phyloP scores from a whole-genome alignment of 2,888 invertebrate genomes.

The Chymomyza procnemis region DNA sequence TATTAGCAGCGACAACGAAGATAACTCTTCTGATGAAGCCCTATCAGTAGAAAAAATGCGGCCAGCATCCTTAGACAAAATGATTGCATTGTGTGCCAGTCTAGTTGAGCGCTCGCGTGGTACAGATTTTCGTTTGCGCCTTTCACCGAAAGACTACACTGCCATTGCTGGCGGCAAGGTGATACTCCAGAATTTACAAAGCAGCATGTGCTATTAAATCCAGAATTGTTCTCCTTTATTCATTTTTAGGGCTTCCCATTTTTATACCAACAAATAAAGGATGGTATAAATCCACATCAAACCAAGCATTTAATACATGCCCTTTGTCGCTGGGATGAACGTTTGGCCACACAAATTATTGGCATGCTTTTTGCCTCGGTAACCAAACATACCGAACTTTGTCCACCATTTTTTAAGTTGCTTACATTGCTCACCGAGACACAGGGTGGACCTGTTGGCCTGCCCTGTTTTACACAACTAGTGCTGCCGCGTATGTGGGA shows the following conservation, averaged over 20 bases:
- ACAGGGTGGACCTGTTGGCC: conserved; percentile 84
- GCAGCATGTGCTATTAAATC: conserved; percentile 20
- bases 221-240: conserved; percentile 13
- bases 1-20: conserved; percentile 79
- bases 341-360: conserved; percentile 91
- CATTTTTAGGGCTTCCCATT: conserved; percentile 90
- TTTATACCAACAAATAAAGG: conserved; percentile 95
- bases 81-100: conserved; percentile 93
- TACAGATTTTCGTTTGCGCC: conserved; percentile 85
- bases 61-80: conserved; percentile 95
- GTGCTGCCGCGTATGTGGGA: conserved; percentile 94
- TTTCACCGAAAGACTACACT: conserved; percentile 88
- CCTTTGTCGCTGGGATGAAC: conserved; percentile 93
- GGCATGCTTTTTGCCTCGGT: conserved; percentile 94
- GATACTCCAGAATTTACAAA: conserved; percentile 57
- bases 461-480: conserved; percentile 94
- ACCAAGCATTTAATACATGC: conserved; percentile 95
- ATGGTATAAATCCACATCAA: conserved; percentile 94
- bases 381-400: conserved; percentile 92
- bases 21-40: conserved; percentile 80
- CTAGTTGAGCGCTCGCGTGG: conserved; percentile 93
- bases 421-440: conserved; percentile 92
- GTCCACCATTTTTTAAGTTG: conserved; percentile 94
- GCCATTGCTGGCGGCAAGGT: conserved; percentile 93
- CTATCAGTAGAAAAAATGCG: conserved; percentile 85